Conservation (phyloP, 2,888 invertebrate species). For the Hypselothyrea guttata region DNA sequence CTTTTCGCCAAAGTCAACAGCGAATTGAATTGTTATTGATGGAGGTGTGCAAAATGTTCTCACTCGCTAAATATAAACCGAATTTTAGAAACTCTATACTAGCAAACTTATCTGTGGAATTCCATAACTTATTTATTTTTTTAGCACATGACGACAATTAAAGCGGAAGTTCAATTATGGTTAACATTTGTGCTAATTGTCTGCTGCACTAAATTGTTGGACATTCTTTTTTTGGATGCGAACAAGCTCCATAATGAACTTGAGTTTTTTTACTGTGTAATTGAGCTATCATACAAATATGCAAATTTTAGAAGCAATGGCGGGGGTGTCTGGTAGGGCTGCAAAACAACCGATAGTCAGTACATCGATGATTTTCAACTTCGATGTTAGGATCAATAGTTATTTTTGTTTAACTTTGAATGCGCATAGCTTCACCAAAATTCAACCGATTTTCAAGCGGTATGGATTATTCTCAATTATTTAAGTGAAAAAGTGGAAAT, state of each 20-base stretch:
- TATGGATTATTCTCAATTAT: too few relatives aligned
- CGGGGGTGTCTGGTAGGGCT: too few relatives aligned
- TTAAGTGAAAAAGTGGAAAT: too few relatives aligned
- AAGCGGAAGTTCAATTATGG: conserved; percentile 71
- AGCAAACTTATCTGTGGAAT: conserved; percentile 13
- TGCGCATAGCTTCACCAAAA: too few relatives aligned
- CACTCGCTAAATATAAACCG: too few relatives aligned
- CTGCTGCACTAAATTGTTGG: conserved; percentile 56
- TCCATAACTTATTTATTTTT: conserved; percentile 22
- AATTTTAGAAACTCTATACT: neutral
- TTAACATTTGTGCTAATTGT: conserved; percentile 58
- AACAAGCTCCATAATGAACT: conserved; percentile 19
- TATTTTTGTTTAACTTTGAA: too few relatives aligned
- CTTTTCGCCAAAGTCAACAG: conserved; percentile 19
- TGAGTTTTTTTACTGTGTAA: neutral
- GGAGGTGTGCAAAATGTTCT: neutral
- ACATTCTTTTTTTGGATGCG: conserved; percentile 21
- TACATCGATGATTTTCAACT: too few relatives aligned
- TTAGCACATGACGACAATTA: conserved; percentile 38
- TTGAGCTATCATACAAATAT: neutral
- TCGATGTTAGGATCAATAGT: too few relatives aligned
- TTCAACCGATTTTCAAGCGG: too few relatives aligned
- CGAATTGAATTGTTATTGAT: conserved; percentile 3
- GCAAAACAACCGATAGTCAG: too few relatives aligned
- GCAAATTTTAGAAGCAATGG: neutral